Base-by-base conservation (phyloP, 2,797 vertebrate species). In the Girardinus metallicus region DNA sequence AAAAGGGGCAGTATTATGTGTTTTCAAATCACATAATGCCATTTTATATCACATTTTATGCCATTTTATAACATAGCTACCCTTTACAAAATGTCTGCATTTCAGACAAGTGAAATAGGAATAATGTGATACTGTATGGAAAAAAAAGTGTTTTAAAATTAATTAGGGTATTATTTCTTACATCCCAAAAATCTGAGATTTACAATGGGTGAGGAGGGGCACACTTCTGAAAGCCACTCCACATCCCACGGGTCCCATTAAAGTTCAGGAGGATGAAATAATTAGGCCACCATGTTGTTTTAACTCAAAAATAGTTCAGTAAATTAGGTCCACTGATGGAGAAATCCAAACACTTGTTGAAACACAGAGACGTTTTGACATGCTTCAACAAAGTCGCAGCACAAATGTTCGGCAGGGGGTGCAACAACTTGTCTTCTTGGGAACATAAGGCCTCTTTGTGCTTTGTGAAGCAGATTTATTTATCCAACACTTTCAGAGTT, bases 381-480 rank as follows among this genome's bases (percentile, higher is more conserved):
- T 76, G 53, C 26, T 46, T 55, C 34, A 26, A 76, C 72, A 21
- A 53, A 73, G 43, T 83, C 64, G 44, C 81, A 85, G 10, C 73
- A 72, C 75, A 82, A 80, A 62, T 83, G 77, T 78, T 85, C 23
- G 44, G 80, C 36, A 77, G 76, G 77, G 78, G 64, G 77, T 79
- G 85, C 70, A 80, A 82, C 81, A 84, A 82, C 60, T 76, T 71
- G 73, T 78, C 80, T 78, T 80, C 74, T 31, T 71, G 60, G 39
- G 44, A 78, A 62, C 85, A 89, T 85, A 85, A 76, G 78, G 79
- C 39, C 51, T 80, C 34, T 77, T 68, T 84, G 64, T 80, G 83
- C 83, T 82, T 26, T 74, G 55, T 72, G 76, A 31, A 75, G 9
- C 80, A 88, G 76, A 88, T 89, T 80, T 85, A 83, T 86, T 82